Conservation (phyloP, 2,797 vertebrate species). For the Siniperca undulata region DNA sequence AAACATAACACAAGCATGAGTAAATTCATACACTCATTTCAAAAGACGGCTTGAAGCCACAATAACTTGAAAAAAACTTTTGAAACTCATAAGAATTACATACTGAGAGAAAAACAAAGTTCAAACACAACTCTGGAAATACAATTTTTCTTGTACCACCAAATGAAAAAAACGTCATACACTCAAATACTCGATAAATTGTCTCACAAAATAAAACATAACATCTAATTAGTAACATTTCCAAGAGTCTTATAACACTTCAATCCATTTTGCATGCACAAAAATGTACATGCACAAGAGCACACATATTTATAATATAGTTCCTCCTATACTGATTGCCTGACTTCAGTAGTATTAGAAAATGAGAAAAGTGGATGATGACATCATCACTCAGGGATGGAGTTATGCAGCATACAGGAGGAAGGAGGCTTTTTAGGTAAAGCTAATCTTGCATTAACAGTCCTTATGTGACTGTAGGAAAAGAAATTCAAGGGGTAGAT, state of each 20-base stretch:
- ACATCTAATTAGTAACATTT: conserved; percentile 76
- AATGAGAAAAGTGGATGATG: conserved; percentile 63
- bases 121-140: conserved; percentile 54
- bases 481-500: not conserved
- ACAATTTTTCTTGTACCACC: conserved; percentile 50
- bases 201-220: conserved; percentile 71
- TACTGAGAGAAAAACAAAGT: conserved; percentile 56
- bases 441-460: conserved; percentile 11
- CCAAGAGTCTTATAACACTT: conserved; percentile 70
- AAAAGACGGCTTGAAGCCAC: conserved; percentile 81
- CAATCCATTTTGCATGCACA: conserved; percentile 74
- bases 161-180: conserved; percentile 53
- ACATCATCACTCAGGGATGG: conserved; percentile 24
- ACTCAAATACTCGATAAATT: conserved; percentile 70
- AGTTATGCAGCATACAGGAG: conserved; percentile 45
- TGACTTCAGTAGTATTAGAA: conserved; percentile 89
- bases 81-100: conserved; percentile 56
- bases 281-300: conserved; percentile 77
- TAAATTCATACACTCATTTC: conserved; percentile 76
- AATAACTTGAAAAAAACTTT: conserved; percentile 54
- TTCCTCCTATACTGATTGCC: conserved; percentile 81
- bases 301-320: conserved; percentile 73
- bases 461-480: not conserved
- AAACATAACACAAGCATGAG: conserved; percentile 78
- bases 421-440: not conserved